Conservation (phyloP, 2,888 invertebrate species). For the Lutraria lutraria region DNA sequence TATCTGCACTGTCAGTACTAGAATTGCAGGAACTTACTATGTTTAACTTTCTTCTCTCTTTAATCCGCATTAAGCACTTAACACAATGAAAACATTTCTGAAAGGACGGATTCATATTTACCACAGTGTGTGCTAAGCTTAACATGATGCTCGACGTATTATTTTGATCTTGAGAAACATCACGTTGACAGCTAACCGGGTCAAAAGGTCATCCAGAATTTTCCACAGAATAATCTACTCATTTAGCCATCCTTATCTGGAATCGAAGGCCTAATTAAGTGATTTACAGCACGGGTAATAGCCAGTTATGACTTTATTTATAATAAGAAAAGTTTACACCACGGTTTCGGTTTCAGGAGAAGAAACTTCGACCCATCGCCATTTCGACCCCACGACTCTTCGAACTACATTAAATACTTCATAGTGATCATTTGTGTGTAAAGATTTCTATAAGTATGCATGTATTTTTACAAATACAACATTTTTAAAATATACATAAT, state of each 20-base stretch:
- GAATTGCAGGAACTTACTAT: background rate
- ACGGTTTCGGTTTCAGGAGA: background rate
- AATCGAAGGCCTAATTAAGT: background rate
- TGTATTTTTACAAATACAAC: too few species aligned
- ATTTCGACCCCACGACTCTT: too few species aligned
- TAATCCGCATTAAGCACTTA: conserved; percentile 44
- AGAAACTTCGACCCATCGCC: too few species aligned
- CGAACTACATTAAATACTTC: too few species aligned
- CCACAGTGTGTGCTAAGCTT: background rate
- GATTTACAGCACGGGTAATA: background rate
- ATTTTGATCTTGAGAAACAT: conserved; percentile 25
- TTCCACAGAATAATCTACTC: conserved; percentile 25
- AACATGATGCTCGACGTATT: background rate
- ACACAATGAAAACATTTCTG: conserved; percentile 51
- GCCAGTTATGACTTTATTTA: background rate
- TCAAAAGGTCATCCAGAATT: conserved; percentile 40
- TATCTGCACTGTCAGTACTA: background rate
- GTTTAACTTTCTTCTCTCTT: conserved; percentile 19
- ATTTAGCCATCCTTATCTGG: background rate
- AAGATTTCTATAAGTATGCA: too few species aligned
- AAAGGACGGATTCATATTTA: conserved; percentile 30
- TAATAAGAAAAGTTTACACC: background rate
- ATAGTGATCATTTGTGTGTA: too few species aligned
- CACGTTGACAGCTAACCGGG: conserved; percentile 28
- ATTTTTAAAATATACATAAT: too few species aligned